Evolutionary conservation across 2,888 invertebrate genomes (phyloP).

Genomic region (Sphecodes monilicornis): DNA sequence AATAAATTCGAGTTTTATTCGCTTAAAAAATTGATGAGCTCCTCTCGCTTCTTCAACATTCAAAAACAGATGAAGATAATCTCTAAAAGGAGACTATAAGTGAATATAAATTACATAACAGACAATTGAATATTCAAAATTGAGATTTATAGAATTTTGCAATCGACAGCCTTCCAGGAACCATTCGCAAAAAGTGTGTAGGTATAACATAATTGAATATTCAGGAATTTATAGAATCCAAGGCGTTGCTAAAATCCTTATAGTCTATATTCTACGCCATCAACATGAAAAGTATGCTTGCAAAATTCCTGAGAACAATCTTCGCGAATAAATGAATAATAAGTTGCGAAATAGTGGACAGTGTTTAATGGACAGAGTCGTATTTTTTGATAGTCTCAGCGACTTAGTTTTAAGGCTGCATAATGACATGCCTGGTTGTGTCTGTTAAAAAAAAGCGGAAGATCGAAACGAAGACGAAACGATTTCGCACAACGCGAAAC

Average conservation of each 20-base stretch:
- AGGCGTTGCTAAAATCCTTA: neutral
- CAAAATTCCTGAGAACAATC: neutral
- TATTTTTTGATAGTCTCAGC: neutral
- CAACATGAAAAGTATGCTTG: neutral
- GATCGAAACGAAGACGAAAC: neutral
- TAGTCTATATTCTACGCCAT: neutral
- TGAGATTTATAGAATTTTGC: neutral
- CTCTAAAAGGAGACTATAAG: too few relatives aligned
- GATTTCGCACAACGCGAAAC: constrained; percentile 10
- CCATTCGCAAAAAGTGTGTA: neutral
- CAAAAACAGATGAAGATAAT: too few relatives aligned
- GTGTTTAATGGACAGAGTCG: neutral
- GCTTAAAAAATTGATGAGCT: too few relatives aligned
- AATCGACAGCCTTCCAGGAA: neutral
- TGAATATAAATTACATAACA: too few relatives aligned
- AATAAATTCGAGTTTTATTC: too few relatives aligned
- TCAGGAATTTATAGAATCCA: neutral
- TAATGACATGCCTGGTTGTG: neutral
- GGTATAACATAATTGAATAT: too few relatives aligned
- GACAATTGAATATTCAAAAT: too few relatives aligned
- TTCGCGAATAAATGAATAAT: neutral
- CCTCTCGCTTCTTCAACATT: too few relatives aligned
- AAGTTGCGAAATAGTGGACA: neutral
- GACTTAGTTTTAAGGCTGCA: neutral
- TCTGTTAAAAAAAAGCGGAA: neutral